Percentiles rank a stretch among this genome's conserved stretches.
phyloP scores from a whole-genome alignment of 1,140 invertebrate species.

The Globodera ellingtonae region DNA sequence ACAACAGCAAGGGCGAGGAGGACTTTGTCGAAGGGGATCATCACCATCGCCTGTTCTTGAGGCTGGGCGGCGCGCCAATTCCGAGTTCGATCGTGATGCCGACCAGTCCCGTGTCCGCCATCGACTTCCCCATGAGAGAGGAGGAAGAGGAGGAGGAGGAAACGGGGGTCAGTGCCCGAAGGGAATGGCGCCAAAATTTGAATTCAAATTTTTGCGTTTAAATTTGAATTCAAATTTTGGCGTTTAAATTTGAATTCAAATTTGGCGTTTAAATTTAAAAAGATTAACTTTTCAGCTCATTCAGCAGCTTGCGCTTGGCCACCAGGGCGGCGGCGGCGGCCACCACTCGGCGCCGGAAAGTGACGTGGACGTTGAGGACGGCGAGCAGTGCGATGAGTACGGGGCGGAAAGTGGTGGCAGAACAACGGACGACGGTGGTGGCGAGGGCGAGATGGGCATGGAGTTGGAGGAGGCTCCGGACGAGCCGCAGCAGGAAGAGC shows the following conservation, averaged over 20 bases:
- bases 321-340: background rate
- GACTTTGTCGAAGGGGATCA: background rate
- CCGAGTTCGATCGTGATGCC: background rate
- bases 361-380: slow-evolving; percentile 22
- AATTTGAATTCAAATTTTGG: background rate
- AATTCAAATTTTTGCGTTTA: background rate
- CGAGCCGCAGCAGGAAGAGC: background rate
- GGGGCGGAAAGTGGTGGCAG: background rate
- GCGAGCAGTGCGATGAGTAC: background rate
- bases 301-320: slow-evolving; percentile 10
- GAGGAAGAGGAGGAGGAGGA: slow-evolving; percentile 15
- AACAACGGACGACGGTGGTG: background rate
- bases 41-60: background rate
- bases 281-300: background rate
- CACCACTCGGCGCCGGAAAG: slow-evolving; percentile 15
- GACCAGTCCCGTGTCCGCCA: slow-evolving; percentile 20
- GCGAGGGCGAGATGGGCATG: background rate
- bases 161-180: background rate
- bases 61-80: slow-evolving; percentile 1
- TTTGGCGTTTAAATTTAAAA: no score
- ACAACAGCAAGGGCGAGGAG: background rate
- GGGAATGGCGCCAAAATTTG: background rate
- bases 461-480: background rate
- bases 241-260: background rate
- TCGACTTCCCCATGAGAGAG: slow-evolving; percentile 30